phyloP scores from a whole-genome alignment of 2,113 vertebrate genomes.

The Notothenia rossii region DNA sequence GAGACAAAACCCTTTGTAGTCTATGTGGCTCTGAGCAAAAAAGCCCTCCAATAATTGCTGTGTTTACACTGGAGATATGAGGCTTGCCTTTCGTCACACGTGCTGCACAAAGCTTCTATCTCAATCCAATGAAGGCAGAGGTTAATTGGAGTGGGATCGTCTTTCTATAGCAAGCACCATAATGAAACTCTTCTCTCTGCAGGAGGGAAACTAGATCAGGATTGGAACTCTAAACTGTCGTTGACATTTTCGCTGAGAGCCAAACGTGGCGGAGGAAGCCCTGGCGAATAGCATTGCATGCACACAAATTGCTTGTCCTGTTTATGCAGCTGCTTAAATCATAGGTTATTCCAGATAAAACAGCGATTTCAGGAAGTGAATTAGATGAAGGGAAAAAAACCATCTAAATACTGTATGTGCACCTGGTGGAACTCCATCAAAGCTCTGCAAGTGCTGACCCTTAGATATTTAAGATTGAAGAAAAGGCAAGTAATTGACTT shows the following conservation, averaged over 20 bases:
- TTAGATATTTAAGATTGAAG: slow-evolving; percentile 24
- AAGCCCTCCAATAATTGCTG: slow-evolving; percentile 40
- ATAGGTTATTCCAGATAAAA: slow-evolving; percentile 68
- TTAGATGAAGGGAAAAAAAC: slow-evolving; percentile 60
- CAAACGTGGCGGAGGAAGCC: slow-evolving; percentile 60
- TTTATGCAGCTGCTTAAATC: slow-evolving; percentile 79
- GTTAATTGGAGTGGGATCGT: slow-evolving; percentile 64
- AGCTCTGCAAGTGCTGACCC: slow-evolving; percentile 42
- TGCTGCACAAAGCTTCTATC: slow-evolving; percentile 40
- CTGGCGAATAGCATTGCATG: slow-evolving; percentile 57
- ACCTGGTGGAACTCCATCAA: slow-evolving; percentile 70
- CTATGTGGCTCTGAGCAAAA: slow-evolving; percentile 30
- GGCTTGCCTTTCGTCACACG: slow-evolving; percentile 45
- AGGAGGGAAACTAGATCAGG: slow-evolving; percentile 48
- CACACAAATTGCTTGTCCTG: slow-evolving; percentile 76
- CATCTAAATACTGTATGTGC: slow-evolving; percentile 59
- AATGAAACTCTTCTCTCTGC: slow-evolving; percentile 45
- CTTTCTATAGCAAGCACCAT: slow-evolving; percentile 32
- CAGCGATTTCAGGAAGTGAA: slow-evolving; percentile 59
- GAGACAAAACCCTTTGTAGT: slow-evolving; percentile 59
- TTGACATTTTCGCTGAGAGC: slow-evolving; percentile 61
- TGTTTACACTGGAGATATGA: slow-evolving; percentile 56
- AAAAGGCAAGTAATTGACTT: slow-evolving; percentile 29
- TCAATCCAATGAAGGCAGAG: slow-evolving; percentile 50
- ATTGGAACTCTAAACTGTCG: slow-evolving; percentile 58